Conservation (phyloP, 2,888 invertebrate genomes). For the Megaustenia siamemsis region DNA sequence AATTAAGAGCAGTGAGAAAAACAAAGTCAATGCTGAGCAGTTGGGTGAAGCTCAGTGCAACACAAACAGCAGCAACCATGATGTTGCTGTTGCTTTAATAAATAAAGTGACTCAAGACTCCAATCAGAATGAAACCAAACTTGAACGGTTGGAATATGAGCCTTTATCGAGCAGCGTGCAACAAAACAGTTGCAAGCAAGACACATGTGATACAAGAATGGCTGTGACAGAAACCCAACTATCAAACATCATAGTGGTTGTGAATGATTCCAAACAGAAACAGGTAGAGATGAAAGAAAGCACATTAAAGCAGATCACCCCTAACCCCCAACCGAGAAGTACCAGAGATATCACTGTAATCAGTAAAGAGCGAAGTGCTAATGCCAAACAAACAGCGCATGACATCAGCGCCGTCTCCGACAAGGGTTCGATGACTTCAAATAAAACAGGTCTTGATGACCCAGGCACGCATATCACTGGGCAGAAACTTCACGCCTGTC, state of each 20-base stretch:
- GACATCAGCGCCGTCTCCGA: not conserved
- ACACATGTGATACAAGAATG: not conserved
- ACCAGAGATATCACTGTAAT: not conserved
- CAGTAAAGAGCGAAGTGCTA: not conserved
- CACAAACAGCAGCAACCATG: not conserved
- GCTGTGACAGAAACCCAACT: not conserved
- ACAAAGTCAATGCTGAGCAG: not conserved
- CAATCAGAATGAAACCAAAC: not conserved
- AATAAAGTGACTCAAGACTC: not conserved
- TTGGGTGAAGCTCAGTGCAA: not conserved
- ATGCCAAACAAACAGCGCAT: not conserved
- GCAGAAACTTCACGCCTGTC: not conserved
- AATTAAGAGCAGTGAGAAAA: too few species aligned
- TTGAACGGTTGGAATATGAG: not conserved
- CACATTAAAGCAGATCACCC: not conserved
- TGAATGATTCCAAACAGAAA: not conserved
- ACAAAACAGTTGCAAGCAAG: not conserved
- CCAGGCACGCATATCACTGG: not conserved
- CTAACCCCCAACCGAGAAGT: not conserved
- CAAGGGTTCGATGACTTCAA: not conserved
- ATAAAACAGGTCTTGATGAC: not conserved
- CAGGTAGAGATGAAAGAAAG: not conserved
- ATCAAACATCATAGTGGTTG: not conserved
- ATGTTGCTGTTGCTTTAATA: not conserved
- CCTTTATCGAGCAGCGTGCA: not conserved